Percentiles rank a stretch among this genome's conserved stretches.
phyloP scores from a whole-genome alignment of 2,888 invertebrate genomes.

The Stenoptilia bipunctidactyla region DNA sequence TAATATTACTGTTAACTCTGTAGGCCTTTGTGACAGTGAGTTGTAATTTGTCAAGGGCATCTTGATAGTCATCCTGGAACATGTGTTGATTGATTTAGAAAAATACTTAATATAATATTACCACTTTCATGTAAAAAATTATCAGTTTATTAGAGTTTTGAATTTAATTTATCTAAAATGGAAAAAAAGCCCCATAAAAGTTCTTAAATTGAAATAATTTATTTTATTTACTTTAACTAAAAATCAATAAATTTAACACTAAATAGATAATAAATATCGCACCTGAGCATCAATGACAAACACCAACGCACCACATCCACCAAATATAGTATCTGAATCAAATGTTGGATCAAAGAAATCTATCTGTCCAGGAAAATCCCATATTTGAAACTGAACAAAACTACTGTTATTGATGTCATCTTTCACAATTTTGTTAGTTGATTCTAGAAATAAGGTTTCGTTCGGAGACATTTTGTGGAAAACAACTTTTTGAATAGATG shows the following conservation, averaged over 20 bases:
- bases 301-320: conserved; percentile 96
- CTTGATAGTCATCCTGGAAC: conserved; percentile 93
- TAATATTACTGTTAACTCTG: conserved; percentile 95
- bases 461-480: conserved; percentile 99
- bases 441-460: conserved; percentile 97
- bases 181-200: no score
- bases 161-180: no score
- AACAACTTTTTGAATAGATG: conserved; percentile 99
- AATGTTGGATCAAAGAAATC: conserved; percentile 97
- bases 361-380: conserved; percentile 99
- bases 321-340: conserved; percentile 96
- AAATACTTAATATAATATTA: no score
- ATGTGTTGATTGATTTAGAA: not conserved
- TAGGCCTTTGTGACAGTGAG: conserved; percentile 95
- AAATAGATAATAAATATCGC: no score
- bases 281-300: conserved; percentile 99
- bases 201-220: no score
- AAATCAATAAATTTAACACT: no score
- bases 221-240: no score
- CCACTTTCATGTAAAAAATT: no score
- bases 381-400: conserved; percentile 99
- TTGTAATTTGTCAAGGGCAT: conserved; percentile 93
- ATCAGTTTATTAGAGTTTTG: no score
- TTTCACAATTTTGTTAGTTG: conserved; percentile 98
- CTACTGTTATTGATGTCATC: conserved; percentile 96